A percentile compares a stretch with the other conserved stretches of the same genome.
Evolutionary conservation across 2,797 vertebrate genomes (phyloP).

Genomic region (Vultur gryphus): DNA sequence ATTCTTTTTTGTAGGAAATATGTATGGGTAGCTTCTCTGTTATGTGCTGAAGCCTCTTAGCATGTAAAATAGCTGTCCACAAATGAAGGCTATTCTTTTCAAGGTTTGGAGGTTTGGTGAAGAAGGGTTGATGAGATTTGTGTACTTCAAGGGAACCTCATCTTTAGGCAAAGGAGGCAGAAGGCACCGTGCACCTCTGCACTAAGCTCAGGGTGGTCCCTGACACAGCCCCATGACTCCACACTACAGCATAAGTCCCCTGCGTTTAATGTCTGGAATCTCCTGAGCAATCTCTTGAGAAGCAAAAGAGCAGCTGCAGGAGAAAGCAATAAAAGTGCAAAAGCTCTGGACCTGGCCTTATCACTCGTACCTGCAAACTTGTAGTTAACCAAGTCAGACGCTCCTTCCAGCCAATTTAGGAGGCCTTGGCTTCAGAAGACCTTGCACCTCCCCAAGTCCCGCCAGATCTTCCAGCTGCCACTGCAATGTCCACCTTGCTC

Average conservation of each 20-base stretch:
- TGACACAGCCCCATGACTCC: rapidly evolving
- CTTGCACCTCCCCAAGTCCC: not conserved
- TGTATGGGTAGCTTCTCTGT: not conserved
- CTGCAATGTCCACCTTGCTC: not conserved
- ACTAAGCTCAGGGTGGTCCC: not conserved
- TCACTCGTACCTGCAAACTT: not conserved
- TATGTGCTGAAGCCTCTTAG: not conserved
- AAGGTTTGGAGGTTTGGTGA: not conserved
- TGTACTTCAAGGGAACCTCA: not conserved
- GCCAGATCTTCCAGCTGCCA: not conserved
- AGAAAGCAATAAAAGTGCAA: not conserved
- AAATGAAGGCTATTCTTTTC: not conserved
- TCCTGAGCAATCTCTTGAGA: not conserved
- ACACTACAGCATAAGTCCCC: too few species aligned
- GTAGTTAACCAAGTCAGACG: not conserved
- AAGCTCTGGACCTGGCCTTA: not conserved
- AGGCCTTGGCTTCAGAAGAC: not conserved
- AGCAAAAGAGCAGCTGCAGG: not conserved
- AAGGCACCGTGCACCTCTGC: not conserved
- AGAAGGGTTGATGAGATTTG: not conserved
- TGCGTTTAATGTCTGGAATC: rapidly evolving
- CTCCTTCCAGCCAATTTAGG: not conserved
- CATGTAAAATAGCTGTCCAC: not conserved
- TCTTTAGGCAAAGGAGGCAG: not conserved
- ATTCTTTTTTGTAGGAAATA: not conserved